Evolutionary conservation across 2,797 vertebrate genomes (phyloP).

Genomic region (Peromyscus melanophrys): DNA sequence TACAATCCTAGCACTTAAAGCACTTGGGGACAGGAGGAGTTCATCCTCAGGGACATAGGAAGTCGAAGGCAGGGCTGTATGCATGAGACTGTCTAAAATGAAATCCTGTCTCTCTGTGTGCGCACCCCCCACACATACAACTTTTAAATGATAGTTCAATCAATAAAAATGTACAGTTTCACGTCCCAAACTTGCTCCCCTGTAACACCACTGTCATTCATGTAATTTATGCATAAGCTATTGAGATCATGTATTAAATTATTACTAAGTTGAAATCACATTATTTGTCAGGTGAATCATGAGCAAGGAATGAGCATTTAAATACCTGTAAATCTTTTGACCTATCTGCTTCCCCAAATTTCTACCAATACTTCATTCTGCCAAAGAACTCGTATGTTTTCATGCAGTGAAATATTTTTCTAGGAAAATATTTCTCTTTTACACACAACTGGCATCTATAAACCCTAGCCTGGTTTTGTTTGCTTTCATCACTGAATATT

Average conservation of each 20-base stretch:
- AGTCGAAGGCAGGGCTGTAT: neutral
- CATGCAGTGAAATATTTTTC: neutral
- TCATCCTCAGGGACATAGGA: neutral
- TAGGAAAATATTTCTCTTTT: neutral
- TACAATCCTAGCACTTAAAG: neutral
- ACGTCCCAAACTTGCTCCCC: neutral
- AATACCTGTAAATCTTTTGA: neutral
- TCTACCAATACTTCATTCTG: neutral
- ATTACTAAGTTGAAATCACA: neutral
- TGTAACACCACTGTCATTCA: neutral
- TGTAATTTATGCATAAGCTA: neutral
- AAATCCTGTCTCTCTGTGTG: neutral
- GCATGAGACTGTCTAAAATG: neutral
- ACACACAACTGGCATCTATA: neutral
- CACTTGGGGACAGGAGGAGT: neutral
- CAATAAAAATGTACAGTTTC: neutral
- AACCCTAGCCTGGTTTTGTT: neutral
- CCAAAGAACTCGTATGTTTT: neutral
- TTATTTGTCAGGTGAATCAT: neutral
- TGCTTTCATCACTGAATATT: neutral
- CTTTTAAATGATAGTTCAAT: neutral
- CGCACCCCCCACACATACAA: too few species aligned
- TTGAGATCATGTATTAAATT: neutral
- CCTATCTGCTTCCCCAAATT: neutral
- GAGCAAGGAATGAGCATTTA: neutral